Evolutionary conservation across 1,140 invertebrate genomes (phyloP).

Genomic region (Cardiocondyla obscurior): DNA sequence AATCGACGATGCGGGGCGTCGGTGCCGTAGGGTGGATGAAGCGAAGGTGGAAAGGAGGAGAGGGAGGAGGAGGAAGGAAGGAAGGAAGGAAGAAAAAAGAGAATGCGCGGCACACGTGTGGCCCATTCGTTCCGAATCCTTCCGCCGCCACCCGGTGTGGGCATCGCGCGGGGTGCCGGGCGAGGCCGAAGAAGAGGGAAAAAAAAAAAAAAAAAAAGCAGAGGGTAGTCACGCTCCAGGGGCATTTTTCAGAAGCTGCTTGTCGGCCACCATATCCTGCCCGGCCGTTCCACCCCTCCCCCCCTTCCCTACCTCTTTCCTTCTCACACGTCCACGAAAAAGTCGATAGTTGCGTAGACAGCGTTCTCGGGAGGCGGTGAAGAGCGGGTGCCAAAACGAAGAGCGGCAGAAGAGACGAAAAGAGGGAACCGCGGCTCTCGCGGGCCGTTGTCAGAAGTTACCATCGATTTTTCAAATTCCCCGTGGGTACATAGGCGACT

Average conservation of each 20-base stretch:
- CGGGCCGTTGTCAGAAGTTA: slow-evolving; percentile 48
- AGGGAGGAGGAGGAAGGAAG: slow-evolving; percentile 40
- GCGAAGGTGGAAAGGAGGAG: neutral
- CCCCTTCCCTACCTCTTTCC: neutral
- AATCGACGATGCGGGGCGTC: slow-evolving; percentile 59
- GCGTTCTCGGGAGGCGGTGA: slow-evolving; percentile 34
- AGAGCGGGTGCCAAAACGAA: slow-evolving; percentile 45
- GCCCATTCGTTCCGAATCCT: slow-evolving; percentile 66
- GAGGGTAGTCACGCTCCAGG: slow-evolving; percentile 67
- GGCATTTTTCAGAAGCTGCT: slow-evolving; percentile 68
- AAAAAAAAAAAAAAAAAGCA: slow-evolving; percentile 48
- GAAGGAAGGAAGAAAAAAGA: slow-evolving; percentile 48
- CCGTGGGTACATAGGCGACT: slow-evolving; percentile 45
- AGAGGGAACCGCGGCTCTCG: neutral
- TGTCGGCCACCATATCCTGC: slow-evolving; percentile 62
- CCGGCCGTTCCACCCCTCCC: neutral
- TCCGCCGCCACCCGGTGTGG: slow-evolving; percentile 43
- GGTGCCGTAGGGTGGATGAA: neutral
- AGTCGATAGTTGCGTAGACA: slow-evolving; percentile 55
- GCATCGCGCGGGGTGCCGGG: slow-evolving; percentile 25
- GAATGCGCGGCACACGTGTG: slow-evolving; percentile 65
- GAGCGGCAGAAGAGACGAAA: neutral
- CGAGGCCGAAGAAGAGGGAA: slow-evolving; percentile 23
- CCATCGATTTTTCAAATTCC: slow-evolving; percentile 55
- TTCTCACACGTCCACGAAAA: slow-evolving; percentile 25